Conservation (phyloP, 2,888 invertebrate genomes). For the Nomada ferruginata region DNA sequence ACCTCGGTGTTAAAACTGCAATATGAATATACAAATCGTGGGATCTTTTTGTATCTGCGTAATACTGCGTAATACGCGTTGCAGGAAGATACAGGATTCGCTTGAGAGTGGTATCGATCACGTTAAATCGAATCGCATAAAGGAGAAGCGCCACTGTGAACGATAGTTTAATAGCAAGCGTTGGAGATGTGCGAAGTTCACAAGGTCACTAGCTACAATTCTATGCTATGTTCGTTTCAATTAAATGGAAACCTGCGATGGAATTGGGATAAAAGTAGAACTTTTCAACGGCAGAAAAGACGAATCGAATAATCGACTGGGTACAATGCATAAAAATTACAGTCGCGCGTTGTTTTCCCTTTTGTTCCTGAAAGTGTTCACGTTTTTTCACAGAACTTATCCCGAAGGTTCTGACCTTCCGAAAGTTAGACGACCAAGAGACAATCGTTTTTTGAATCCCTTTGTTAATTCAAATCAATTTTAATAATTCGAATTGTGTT, state of each 20-base stretch:
- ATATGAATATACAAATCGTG: too few species aligned
- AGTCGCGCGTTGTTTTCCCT: background rate
- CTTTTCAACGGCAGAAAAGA: background rate
- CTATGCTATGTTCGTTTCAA: conserved; percentile 42
- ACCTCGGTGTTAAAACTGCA: too few species aligned
- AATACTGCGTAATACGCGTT: too few species aligned
- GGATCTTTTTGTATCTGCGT: background rate
- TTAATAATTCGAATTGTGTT: background rate
- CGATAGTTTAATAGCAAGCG: too few species aligned
- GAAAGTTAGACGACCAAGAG: background rate
- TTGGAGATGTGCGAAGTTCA: conserved; percentile 8
- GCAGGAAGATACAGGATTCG: background rate
- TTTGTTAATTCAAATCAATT: background rate
- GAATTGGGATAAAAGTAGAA: background rate
- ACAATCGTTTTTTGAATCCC: background rate
- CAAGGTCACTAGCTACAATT: conserved; percentile 17
- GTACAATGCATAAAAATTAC: conserved; percentile 30
- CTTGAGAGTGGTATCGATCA: conserved; percentile 18
- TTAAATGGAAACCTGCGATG: conserved; percentile 29
- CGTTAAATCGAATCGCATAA: conserved; percentile 28
- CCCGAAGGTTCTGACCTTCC: background rate
- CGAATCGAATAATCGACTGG: conserved; percentile 22
- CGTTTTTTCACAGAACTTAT: background rate
- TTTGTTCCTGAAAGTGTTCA: conserved; percentile 13
- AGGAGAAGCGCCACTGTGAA: conserved; percentile 14